A percentile compares a stretch with the other conserved stretches of the same genome.
Evolutionary conservation across 2,888 invertebrate genomes (phyloP).

Genomic region (Eristalinus sepulchralis): DNA sequence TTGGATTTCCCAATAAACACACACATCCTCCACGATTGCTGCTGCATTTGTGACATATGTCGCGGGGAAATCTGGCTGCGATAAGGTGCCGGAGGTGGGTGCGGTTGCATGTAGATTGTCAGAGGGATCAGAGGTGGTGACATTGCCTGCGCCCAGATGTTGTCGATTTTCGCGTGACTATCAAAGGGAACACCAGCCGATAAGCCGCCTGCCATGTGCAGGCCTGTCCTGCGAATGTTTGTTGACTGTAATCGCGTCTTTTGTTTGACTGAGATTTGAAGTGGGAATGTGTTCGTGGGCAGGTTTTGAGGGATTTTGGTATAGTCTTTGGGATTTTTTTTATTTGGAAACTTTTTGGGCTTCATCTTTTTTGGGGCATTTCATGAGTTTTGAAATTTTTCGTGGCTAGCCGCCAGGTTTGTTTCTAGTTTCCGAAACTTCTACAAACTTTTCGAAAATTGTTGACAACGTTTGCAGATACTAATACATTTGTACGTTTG

Average conservation of each 20-base stretch:
- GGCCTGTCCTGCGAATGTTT: not conserved
- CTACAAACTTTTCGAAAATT: no score
- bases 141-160: conserved; percentile 42
- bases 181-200: not conserved
- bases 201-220: not conserved
- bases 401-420: no score
- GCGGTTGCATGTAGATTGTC: not conserved
- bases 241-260: not conserved
- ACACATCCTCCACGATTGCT: not conserved
- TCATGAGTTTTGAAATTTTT: not conserved
- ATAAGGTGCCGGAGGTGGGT: not conserved
- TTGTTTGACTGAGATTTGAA: not conserved
- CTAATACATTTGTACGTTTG: no score
- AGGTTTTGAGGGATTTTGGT: not conserved
- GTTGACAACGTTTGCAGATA: no score
- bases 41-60: conserved; percentile 60
- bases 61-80: conserved; percentile 8
- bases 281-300: not conserved
- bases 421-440: no score
- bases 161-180: not conserved
- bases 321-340: not conserved
- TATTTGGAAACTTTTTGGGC: no score
- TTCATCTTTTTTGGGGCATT: not conserved
- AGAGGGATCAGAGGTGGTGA: conserved; percentile 21
- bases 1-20: conserved; percentile 35